A percentile compares a stretch with the other conserved stretches of the same genome.
These are phyloP conservation scores for Cyclargus thomasi DNA, from an alignment of 1,140 invertebrate species.

Conservation along the genomic window DNA sequence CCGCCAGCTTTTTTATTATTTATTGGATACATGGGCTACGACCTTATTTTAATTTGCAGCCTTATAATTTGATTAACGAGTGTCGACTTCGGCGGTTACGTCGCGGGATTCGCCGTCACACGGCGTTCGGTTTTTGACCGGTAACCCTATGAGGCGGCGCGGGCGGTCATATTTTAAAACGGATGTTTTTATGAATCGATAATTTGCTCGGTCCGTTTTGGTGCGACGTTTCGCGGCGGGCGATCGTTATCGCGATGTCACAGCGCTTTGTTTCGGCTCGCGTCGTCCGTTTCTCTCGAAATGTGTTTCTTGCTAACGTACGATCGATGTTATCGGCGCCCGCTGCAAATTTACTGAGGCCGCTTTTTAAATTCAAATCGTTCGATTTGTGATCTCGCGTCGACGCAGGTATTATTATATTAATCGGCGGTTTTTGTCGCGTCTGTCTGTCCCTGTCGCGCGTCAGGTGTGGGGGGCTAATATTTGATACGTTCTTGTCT, in stretches of 20 bases:
- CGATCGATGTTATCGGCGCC: slow-evolving; percentile 58
- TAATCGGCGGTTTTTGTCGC: slow-evolving; percentile 25
- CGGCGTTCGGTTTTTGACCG: slow-evolving; percentile 32
- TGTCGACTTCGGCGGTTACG: slow-evolving; percentile 28
- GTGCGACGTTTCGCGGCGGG: slow-evolving; percentile 68
- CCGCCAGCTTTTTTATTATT: too few relatives aligned
- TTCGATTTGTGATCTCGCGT: slow-evolving; percentile 35
- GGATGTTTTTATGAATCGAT: slow-evolving; percentile 74
- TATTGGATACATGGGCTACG: too few relatives aligned
- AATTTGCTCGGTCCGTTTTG: slow-evolving; percentile 70
- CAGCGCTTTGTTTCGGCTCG: slow-evolving; percentile 71
- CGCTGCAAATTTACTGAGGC: slow-evolving; percentile 49
- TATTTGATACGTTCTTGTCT: slow-evolving; percentile 73
- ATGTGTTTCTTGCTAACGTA: slow-evolving; percentile 72
- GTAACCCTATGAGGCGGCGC: slow-evolving; percentile 63
- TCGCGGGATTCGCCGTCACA: slow-evolving; percentile 16
- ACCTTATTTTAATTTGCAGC: too few relatives aligned
- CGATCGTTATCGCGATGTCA: slow-evolving; percentile 69
- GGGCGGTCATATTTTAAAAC: slow-evolving; percentile 70
- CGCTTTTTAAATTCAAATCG: slow-evolving; percentile 24
- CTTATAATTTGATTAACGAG: slow-evolving; percentile 5
- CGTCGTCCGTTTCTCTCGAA: slow-evolving; percentile 65
- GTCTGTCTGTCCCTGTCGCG: slow-evolving; percentile 44
- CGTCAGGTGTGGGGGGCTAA: slow-evolving; percentile 68
- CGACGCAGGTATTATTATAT: slow-evolving; percentile 27